phyloP scores from a whole-genome alignment of 2,888 invertebrate species.

The Eudemis profundana region DNA sequence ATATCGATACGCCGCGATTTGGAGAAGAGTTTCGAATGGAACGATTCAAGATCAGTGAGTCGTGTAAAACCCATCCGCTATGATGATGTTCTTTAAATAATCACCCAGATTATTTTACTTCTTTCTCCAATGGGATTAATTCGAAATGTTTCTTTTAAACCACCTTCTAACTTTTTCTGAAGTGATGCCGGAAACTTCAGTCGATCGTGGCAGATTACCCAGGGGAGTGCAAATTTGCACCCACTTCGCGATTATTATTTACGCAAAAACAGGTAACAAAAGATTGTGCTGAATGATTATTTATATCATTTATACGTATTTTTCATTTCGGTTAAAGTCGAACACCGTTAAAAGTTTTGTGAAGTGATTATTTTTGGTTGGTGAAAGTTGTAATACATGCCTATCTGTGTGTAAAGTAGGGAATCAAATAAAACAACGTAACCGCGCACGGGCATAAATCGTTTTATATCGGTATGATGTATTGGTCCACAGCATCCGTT shows the following conservation, averaged over 20 bases:
- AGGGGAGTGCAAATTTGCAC: conserved; percentile 59
- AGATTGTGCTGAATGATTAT: conserved; percentile 52
- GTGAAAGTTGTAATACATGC: conserved; percentile 48
- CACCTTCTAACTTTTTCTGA: conserved; percentile 58
- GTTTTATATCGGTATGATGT: conserved; percentile 64
- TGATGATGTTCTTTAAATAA: conserved; percentile 65
- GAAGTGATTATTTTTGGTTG: conserved; percentile 8
- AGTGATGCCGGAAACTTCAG: conserved; percentile 64
- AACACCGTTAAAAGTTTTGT: background rate
- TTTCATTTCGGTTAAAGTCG: background rate
- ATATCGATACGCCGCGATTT: conserved; percentile 13
- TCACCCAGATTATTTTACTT: conserved; percentile 60
- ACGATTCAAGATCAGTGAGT: conserved; percentile 55
- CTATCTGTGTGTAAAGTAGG: conserved; percentile 49
- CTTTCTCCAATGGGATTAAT: conserved; percentile 54
- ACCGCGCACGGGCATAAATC: conserved; percentile 57
- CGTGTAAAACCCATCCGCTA: conserved; percentile 61
- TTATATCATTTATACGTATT: too few relatives aligned
- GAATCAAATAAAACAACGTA: conserved; percentile 55
- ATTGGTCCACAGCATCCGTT: conserved; percentile 60
- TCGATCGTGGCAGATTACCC: conserved; percentile 36
- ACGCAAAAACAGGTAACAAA: conserved; percentile 60
- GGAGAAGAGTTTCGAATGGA: conserved; percentile 30
- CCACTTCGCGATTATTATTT: conserved; percentile 68
- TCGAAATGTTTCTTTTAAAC: conserved; percentile 52